Evolutionary conservation across 30 jellyfish, hydroid and myxozoan species (phyloP).

Genomic region (Hydra vulgaris): DNA sequence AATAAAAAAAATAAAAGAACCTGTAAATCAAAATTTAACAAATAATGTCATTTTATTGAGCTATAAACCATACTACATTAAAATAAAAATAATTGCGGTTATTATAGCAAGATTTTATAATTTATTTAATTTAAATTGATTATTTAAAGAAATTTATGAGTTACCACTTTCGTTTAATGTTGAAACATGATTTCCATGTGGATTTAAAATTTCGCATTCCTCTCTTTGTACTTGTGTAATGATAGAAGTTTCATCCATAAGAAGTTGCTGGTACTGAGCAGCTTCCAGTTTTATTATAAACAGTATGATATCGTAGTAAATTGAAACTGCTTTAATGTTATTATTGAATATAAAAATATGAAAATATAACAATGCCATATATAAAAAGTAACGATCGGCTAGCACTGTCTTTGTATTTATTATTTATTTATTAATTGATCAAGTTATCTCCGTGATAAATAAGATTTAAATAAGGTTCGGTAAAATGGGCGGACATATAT

Average conservation of each 20-base stretch:
- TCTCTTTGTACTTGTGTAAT: constrained; percentile 79
- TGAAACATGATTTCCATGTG: constrained; percentile 91
- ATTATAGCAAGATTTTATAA: too few species aligned
- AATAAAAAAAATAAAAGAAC: too few species aligned
- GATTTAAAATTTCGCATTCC: constrained; percentile 53
- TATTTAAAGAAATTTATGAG: not conserved
- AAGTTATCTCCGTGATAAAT: not conserved
- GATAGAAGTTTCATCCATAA: constrained; percentile 95
- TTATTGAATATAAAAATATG: too few species aligned
- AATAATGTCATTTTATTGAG: too few species aligned
- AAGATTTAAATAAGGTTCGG: too few species aligned
- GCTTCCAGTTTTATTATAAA: constrained; percentile 68
- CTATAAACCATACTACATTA: too few species aligned
- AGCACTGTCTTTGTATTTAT: not conserved
- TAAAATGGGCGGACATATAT: too few species aligned
- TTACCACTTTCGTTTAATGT: constrained; percentile 70
- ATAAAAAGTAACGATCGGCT: not conserved
- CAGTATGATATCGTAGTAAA: not conserved
- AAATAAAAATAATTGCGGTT: too few species aligned
- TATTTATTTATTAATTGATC: not conserved
- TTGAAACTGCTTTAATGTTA: not conserved
- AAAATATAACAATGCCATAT: too few species aligned
- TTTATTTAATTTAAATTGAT: too few species aligned
- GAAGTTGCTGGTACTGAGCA: constrained; percentile 56
- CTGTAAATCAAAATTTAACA: too few species aligned